A percentile compares a stretch with the other conserved stretches of the same genome.
Evolutionary conservation across 2,113 vertebrate species (phyloP).

Genomic region (Trematocara stigmaticum): DNA sequence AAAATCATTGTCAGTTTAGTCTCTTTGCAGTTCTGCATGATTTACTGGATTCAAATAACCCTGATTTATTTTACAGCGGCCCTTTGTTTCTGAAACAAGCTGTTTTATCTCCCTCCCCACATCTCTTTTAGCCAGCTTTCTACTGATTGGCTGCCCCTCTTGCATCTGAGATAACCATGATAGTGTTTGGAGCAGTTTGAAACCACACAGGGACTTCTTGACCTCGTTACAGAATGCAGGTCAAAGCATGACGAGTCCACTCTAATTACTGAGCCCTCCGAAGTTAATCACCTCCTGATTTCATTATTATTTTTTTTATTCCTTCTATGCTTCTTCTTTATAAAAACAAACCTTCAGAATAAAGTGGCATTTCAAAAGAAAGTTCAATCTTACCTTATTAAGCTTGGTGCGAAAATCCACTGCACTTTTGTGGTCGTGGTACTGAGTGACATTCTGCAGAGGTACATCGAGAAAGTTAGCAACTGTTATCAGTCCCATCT

Average conservation of each 20-base stretch:
- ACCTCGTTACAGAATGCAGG: background rate
- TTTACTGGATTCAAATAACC: background rate
- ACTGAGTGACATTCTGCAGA: constrained; percentile 50
- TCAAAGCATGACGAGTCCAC: background rate
- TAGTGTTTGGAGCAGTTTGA: background rate
- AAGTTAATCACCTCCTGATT: background rate
- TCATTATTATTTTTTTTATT: background rate
- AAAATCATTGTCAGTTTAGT: background rate
- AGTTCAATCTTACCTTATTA: constrained; percentile 3
- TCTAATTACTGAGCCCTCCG: background rate
- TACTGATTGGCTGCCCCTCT: background rate
- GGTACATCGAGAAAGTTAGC: background rate
- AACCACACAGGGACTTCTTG: background rate
- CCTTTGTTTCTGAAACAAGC: background rate
- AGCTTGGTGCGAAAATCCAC: constrained; percentile 53
- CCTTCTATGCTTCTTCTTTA: background rate
- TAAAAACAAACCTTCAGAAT: background rate
- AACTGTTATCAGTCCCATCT: background rate
- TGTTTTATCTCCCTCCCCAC: background rate
- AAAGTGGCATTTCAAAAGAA: background rate
- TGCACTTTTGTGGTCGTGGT: constrained; percentile 31
- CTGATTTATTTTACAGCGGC: background rate
- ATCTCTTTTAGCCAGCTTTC: background rate
- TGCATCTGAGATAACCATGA: background rate
- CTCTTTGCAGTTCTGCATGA: background rate